phyloP scores from a whole-genome alignment of 2,888 invertebrate genomes.

The Heliconius ethilla region DNA sequence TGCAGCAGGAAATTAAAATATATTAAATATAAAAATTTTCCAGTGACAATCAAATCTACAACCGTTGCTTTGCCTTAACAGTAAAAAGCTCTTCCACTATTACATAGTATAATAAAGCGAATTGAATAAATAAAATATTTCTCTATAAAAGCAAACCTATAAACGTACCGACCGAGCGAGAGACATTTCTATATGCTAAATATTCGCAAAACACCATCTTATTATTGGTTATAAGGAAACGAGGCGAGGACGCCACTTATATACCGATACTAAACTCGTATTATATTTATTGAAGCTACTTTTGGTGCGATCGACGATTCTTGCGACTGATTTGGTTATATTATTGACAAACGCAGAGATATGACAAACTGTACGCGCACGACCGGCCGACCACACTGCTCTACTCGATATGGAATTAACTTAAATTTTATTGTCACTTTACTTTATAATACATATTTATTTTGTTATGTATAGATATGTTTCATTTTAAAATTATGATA shows the following conservation, averaged over 20 bases:
- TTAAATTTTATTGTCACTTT: constrained; percentile 18
- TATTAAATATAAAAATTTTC: no score
- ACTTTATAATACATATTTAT: background rate
- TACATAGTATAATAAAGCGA: background rate
- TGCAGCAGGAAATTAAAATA: background rate
- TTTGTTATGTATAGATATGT: background rate
- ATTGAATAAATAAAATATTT: background rate
- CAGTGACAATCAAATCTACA: no score
- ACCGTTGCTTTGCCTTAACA: no score
- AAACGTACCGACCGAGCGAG: constrained; percentile 45
- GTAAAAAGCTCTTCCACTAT: background rate
- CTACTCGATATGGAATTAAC: constrained; percentile 3
- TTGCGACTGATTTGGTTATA: constrained; percentile 57
- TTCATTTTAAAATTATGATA: background rate
- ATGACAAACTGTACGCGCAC: constrained; percentile 44
- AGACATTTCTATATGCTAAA: constrained; percentile 57
- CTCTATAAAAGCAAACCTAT: background rate
- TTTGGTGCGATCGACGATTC: constrained; percentile 59
- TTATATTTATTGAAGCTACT: constrained; percentile 69
- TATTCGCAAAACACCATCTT: constrained; percentile 55
- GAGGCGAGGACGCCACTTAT: constrained; percentile 65
- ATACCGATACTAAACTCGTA: constrained; percentile 64
- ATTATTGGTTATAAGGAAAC: constrained; percentile 70
- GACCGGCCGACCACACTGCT: constrained; percentile 18
- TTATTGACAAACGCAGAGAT: constrained; percentile 56